Evolutionary conservation across 2,113 vertebrate species (phyloP), one percentile per base, ranked within the genome.

Genomic region (Manacus vitellinus): DNA sequence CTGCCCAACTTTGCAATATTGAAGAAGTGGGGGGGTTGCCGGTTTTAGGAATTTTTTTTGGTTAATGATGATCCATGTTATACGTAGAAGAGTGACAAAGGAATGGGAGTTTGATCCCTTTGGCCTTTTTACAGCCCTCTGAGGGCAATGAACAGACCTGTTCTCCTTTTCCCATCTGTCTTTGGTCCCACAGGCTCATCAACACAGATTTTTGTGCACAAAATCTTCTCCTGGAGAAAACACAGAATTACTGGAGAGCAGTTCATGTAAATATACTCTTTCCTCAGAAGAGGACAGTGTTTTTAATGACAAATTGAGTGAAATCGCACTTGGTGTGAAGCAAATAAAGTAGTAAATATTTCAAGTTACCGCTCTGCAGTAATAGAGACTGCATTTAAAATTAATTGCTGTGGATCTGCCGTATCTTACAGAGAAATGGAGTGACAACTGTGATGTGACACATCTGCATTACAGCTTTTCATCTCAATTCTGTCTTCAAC

Each of bases 281-380:
- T 75, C 67, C 39, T 88, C 88, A 84, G 78, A 89, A 96, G 54
- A 95, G 68, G 95, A 94, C 91, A 94, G 91, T 66, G 88, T 82
- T 94, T 97, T 97, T 97, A 97, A 94, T 89, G 89, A 94, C 94
- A 97, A 97, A 96, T 85, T 74, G 96, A 97, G 94, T 97, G 96
- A 97, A 95, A 97, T 78, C 88, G 94, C 90, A 92, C 89, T 97
- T 89, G 92, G 92, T 92, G 84, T 93, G 84, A 97, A 95, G 92
- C 65, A 96, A 97, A 97, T 95, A 97, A 97, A 97, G 93, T 22
- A 92, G 84, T 95, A 96, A 92, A 95, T 97, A 95, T 97, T 98
- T 97, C 87, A 92, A 87, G 91, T 89, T 84, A 93, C 80, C 2
- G 4, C 92, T 97, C 94, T 95, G 80, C 79, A 59, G 85, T 75